Conservation (phyloP, 2,797 vertebrate genomes). For the Ctenosaura bakeri region DNA sequence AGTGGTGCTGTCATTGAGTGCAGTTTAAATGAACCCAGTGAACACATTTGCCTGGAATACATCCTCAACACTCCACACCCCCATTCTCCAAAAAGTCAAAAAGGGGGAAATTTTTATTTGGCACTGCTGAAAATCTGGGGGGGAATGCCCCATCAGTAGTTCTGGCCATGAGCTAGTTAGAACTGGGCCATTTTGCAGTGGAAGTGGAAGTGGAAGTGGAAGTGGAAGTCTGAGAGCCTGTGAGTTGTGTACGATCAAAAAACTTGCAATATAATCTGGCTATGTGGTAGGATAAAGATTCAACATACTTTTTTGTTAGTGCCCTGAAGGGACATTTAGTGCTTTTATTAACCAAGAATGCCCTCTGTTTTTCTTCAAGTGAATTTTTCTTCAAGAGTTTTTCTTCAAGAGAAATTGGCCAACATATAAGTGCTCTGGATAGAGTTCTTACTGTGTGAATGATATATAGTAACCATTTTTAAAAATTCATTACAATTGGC, state of each 20-base stretch:
- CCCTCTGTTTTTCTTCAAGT: background rate
- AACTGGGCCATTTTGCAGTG: background rate
- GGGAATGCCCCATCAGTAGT: background rate
- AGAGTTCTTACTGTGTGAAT: slow-evolving; percentile 14
- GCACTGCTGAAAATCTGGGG: background rate
- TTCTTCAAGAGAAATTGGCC: slow-evolving; percentile 33
- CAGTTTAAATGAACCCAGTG: background rate
- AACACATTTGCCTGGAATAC: background rate
- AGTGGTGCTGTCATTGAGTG: background rate
- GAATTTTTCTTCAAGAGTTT: background rate
- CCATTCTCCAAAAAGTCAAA: background rate
- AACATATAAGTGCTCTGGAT: slow-evolving; percentile 22
- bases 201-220: background rate
- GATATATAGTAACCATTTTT: background rate
- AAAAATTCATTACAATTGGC: background rate
- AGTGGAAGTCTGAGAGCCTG: background rate
- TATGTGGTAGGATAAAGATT: slow-evolving; percentile 8
- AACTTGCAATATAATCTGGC: background rate
- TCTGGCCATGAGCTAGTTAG: background rate
- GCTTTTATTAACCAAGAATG: background rate
- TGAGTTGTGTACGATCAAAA: background rate
- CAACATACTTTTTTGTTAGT: background rate
- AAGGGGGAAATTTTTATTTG: background rate
- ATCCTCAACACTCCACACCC: too few species aligned
- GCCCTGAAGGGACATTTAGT: background rate